Base-by-base conservation (phyloP, 2,797 vertebrate species). In the Natrix natrix region DNA sequence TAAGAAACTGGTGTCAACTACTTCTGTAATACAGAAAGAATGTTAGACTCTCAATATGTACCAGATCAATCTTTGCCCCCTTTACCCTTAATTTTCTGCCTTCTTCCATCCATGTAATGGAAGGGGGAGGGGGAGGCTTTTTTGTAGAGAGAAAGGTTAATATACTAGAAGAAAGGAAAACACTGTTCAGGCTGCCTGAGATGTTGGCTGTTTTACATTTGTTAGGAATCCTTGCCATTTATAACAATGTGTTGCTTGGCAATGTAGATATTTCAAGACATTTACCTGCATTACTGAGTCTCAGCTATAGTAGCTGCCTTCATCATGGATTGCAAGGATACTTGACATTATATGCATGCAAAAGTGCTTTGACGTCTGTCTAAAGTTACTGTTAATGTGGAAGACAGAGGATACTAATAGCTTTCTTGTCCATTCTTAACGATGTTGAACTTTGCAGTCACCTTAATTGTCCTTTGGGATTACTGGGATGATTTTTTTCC, bases 371-470 rank as follows among this genome's bases (percentile, higher is more conserved):
- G 57, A 57, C 43, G 1, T 52, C 0, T 0, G 37, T 4, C 14
- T 0, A 88, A 95, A 94, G 94, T 96, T 95, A 95, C 63, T 90
- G 92, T 90, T 96, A 95, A 95, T 96, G 91, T 43, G 2, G 26
- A 92, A 88, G 93, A 90, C 43, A 52, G 7, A 59, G 90, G 59
- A 93, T 22, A 52, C 91, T 55, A 86, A 93, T 93, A 95, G 95
- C 95, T 95, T 96, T 91, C 94, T 94, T 96, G 95, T 16, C 10
- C 92, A 59, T 86, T 88, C 95, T 95, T 97, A 95, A 96, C 90
- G 93, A 87, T 93, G 86, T 94, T 97, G 96, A 96, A 96, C 96
- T 94, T 93, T 94, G 92, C 92, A 0, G 20, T 92, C 95, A 96
- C 95, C 94, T 4, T 17, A 94, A 92, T 95, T 0, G 2, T 91